Percentiles rank a stretch among this genome's conserved stretches.
Evolutionary conservation across 2,888 invertebrate genomes (phyloP).

Genomic region (Pyrocoelia pectoralis): DNA sequence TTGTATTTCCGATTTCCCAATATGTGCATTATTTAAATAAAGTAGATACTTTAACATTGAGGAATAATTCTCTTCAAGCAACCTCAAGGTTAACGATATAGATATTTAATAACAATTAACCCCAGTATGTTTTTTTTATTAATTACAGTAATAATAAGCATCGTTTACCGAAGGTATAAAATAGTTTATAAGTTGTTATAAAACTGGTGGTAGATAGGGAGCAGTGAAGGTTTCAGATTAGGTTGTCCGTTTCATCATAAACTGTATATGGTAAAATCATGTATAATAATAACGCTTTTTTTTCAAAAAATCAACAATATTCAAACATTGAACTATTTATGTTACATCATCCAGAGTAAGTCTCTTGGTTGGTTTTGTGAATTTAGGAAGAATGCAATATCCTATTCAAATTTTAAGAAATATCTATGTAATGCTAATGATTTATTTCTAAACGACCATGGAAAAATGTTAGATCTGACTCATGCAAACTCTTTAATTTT

Average conservation of each 20-base stretch:
- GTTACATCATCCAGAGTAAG: too few species aligned
- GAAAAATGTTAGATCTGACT: background rate
- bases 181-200: background rate
- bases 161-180: background rate
- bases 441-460: background rate
- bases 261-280: too few species aligned
- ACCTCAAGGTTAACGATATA: background rate
- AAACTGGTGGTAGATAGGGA: background rate
- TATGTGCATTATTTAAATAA: background rate
- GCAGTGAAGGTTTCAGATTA: too few species aligned
- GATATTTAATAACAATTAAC: background rate
- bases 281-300: too few species aligned
- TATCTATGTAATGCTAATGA: background rate
- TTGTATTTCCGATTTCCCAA: background rate
- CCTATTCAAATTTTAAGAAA: background rate
- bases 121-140: background rate
- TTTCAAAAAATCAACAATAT: too few species aligned
- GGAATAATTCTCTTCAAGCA: background rate
- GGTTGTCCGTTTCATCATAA: too few species aligned
- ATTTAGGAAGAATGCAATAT: background rate
- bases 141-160: background rate
- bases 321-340: too few species aligned
- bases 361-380: background rate
- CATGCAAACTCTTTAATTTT: background rate
- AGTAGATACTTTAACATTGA: background rate